phyloP scores from a whole-genome alignment of 2,797 vertebrate species.

The Oophaga sylvatica region DNA sequence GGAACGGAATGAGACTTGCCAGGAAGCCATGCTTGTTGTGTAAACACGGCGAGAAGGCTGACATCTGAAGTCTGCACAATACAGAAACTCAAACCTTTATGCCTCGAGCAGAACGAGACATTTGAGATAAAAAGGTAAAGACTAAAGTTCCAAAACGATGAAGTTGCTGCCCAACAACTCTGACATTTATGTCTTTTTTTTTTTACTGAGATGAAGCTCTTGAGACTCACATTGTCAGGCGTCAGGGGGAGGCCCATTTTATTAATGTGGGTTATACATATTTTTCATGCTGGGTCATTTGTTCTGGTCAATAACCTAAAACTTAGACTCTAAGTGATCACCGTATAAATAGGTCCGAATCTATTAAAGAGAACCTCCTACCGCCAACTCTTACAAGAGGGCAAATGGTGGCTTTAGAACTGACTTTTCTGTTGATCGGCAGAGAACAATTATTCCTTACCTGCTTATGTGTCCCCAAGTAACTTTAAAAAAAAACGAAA shows the following conservation, averaged over 20 bases:
- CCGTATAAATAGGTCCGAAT: no score
- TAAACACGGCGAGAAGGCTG: conserved; percentile 55
- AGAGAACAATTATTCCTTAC: no score
- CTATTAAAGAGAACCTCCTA: no score
- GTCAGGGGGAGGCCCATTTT: neutral
- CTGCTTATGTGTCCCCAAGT: no score
- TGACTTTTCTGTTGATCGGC: no score
- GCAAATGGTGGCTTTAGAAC: no score
- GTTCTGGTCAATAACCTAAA: neutral
- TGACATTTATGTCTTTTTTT: neutral
- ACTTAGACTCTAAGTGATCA: no score
- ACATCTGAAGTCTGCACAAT: conserved; percentile 30
- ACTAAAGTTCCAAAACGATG: neutral
- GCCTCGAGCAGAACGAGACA: neutral
- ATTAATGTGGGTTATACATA: neutral
- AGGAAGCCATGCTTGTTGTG: conserved; percentile 60
- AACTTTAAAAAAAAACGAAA: no score
- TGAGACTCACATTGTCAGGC: neutral
- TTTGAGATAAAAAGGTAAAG: conserved; percentile 17
- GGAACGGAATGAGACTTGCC: conserved; percentile 36
- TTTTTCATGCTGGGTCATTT: neutral
- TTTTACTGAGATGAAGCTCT: neutral
- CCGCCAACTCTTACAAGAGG: no score
- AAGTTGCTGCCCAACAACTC: neutral
- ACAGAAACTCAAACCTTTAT: conserved; percentile 19